Base-by-base conservation (phyloP, 2,113 vertebrate species). In the Coptodon bakossiorum region DNA sequence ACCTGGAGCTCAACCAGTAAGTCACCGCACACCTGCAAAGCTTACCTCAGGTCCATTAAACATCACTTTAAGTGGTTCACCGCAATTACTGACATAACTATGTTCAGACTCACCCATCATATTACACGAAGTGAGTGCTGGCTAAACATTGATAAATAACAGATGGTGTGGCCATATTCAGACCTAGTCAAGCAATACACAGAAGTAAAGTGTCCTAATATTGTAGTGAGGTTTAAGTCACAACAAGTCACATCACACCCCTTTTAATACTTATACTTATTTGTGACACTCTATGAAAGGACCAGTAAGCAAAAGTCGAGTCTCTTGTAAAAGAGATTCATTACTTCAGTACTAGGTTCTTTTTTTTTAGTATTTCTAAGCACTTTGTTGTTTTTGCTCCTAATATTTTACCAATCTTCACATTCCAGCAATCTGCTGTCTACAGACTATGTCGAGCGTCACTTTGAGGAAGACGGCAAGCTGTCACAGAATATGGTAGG, bases 1-100 rank as follows among this genome's bases (percentile, higher is more conserved):
- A 99, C 93, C 97, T 99, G 90, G 97, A 95, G 80, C 95, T 99
- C 61, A 99, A 98, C 96, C 98, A 99, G 98, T 99, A 96, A 97
- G 98, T 96, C 68, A n/a, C 19, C 50, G 54, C 83, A 50, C 5
- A 53, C 57, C 4, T 16, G 83, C 68, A 34, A 40, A 66, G 29
- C 36, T 8, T 81, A 45, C 17, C 27, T 76, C 82, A 31, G 59
- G 73, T 3, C 66, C 12, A 34, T 36, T 8, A 34, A 48, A 57
- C 48, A 3, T 7, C 19, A 36, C 45, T 50, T 76, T n/a, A 61
- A 48, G 43, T 54, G 82, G 9, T 63, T 82, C 61, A 50, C 19
- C 52, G 54, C 82, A 43, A 11, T 61, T 34, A 10, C 27, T 22
- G 71, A 29, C 24, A 50, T 11, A 29, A 19, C 24, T 76, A 50